These are phyloP conservation scores for Camponotus fellah DNA, from an alignment of 2,888 invertebrate species.

Conservation along the genomic window DNA sequence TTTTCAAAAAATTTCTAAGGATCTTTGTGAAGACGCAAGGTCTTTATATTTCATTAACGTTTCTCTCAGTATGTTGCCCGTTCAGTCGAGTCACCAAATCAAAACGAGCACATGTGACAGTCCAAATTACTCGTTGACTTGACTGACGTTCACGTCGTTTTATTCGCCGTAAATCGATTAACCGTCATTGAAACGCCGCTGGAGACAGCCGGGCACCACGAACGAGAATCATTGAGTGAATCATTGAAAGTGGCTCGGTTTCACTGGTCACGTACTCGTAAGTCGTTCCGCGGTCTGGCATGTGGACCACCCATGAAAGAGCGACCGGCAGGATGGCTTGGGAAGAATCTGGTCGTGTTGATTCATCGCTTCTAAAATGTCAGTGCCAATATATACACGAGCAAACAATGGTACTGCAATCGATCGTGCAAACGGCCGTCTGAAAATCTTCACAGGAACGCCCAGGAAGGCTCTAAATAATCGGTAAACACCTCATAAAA, in stretches of 20 bases:
- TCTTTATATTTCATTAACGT: neutral
- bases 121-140: conserved; percentile 7
- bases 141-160: conserved; percentile 20
- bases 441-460: conserved; percentile 9
- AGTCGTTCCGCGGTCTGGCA: conserved; percentile 43
- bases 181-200: conserved; percentile 38
- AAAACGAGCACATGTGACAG: neutral
- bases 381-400: conserved; percentile 34
- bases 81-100: neutral
- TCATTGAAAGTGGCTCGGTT: conserved; percentile 69
- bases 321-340: neutral
- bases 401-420: conserved; percentile 20
- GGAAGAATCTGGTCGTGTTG: conserved; percentile 20
- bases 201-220: conserved; percentile 64
- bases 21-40: neutral
- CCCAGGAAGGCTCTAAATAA: conserved; percentile 20
- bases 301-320: conserved; percentile 64
- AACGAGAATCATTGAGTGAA: conserved; percentile 63
- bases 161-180: conserved; percentile 62
- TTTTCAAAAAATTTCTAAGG: conserved; percentile 12
- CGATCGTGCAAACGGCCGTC: conserved; percentile 29
- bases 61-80: neutral
- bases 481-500: conserved; percentile 44
- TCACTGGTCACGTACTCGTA: conserved; percentile 58
- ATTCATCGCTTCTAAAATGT: conserved; percentile 60